These are phyloP conservation scores for Nesogale talazaci DNA, from an alignment of 2,113 vertebrate genomes.

Conservation along the genomic window DNA sequence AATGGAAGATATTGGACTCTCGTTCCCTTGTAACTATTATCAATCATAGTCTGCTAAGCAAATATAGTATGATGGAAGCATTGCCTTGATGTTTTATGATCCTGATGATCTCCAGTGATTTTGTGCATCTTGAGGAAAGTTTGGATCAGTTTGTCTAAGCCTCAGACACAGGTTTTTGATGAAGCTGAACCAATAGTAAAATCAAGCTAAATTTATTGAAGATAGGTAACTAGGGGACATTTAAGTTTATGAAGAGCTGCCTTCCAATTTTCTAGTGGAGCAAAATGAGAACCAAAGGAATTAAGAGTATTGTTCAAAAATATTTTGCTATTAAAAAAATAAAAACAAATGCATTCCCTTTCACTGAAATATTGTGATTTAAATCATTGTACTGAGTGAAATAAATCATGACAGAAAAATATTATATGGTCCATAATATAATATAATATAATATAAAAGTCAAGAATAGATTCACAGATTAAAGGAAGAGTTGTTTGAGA, in stretches of 20 bases:
- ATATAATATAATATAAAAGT: no score
- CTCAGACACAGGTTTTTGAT: background rate
- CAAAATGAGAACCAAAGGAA: background rate
- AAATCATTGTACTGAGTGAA: background rate
- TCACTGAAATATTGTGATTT: background rate
- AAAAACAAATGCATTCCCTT: background rate
- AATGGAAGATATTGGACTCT: background rate
- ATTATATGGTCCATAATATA: no score
- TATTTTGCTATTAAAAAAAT: background rate
- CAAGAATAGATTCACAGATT: no score
- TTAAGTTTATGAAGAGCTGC: background rate
- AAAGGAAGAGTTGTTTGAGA: no score
- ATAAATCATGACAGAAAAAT: background rate
- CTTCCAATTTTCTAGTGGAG: background rate
- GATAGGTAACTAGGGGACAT: background rate
- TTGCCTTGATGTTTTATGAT: background rate
- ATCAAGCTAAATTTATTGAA: background rate
- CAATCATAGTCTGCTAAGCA: background rate
- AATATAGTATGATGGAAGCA: background rate
- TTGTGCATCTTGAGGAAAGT: background rate
- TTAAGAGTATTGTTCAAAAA: background rate
- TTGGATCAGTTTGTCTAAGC: slow-evolving; percentile 24
- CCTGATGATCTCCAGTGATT: background rate
- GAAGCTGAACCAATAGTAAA: background rate
- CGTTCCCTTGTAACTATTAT: background rate